Conservation (phyloP, 1,140 invertebrate species). For the Saccostrea glomerata region DNA sequence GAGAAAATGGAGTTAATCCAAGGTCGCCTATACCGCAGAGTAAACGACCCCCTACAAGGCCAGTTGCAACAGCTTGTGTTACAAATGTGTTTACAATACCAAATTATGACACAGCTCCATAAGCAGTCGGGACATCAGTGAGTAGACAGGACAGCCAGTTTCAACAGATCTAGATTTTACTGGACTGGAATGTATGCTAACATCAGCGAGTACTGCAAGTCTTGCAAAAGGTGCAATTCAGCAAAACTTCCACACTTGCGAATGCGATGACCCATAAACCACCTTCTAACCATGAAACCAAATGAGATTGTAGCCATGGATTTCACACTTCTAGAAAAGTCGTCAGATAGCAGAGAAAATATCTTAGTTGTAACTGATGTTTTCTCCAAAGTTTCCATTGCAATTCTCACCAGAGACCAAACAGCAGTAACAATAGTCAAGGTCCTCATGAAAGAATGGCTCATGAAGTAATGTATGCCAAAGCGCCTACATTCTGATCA, state of each 20-base stretch:
- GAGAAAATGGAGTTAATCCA: slow-evolving; percentile 27
- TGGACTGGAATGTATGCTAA: slow-evolving; percentile 49
- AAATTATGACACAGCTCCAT: slow-evolving; percentile 45
- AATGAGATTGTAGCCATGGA: slow-evolving; percentile 57
- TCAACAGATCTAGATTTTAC: slow-evolving; percentile 44
- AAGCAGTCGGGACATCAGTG: slow-evolving; percentile 47
- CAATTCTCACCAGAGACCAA: slow-evolving; percentile 34
- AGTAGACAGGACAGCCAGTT: slow-evolving; percentile 15
- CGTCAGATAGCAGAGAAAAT: slow-evolving; percentile 54
- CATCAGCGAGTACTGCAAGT: slow-evolving; percentile 43
- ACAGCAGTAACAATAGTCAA: slow-evolving; percentile 50
- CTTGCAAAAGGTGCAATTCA: slow-evolving; percentile 43
- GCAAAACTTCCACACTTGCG: slow-evolving; percentile 37
- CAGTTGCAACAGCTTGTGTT: slow-evolving; percentile 34
- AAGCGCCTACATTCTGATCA: slow-evolving; percentile 58
- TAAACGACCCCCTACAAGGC: background rate
- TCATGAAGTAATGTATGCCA: slow-evolving; percentile 52
- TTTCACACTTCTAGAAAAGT: slow-evolving; percentile 47
- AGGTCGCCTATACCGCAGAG: slow-evolving; percentile 36
- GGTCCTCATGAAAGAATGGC: slow-evolving; percentile 57
- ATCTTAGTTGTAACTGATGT: slow-evolving; percentile 52
- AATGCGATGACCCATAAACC: slow-evolving; percentile 42
- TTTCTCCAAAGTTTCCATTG: slow-evolving; percentile 36
- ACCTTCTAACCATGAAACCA: slow-evolving; percentile 47
- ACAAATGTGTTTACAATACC: slow-evolving; percentile 1